Evolutionary conservation across 2,888 invertebrate genomes (phyloP).

Genomic region (Monochamus alternatus): DNA sequence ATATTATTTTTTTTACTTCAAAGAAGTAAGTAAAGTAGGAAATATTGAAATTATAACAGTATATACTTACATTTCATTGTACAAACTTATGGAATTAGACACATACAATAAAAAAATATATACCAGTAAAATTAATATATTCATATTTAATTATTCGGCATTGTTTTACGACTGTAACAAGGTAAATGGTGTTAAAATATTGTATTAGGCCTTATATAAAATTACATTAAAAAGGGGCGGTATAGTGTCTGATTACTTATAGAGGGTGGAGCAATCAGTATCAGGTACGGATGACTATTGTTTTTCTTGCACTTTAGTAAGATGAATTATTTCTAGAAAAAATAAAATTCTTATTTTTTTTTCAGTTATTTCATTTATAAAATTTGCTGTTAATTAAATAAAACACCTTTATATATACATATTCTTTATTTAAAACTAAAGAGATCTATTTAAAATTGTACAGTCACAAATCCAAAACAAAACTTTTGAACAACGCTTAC

Average conservation of each 20-base stretch:
- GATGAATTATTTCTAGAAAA: no score
- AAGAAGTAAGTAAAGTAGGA: no score
- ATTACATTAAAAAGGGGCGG: constrained; percentile 31
- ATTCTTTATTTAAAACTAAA: constrained; percentile 42
- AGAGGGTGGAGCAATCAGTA: constrained; percentile 3
- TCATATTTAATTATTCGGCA: constrained; percentile 18
- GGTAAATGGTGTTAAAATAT: constrained; percentile 2
- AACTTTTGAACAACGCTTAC: constrained; percentile 16
- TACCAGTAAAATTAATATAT: constrained; percentile 1
- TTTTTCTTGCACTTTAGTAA: no score
- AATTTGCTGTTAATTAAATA: background rate
- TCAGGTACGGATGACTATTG: background rate
- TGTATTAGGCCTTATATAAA: constrained; percentile 21
- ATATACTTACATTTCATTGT: background rate
- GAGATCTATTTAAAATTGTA: constrained; percentile 48
- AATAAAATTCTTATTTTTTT: no score
- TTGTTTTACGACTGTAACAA: constrained; percentile 4
- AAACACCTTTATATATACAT: background rate
- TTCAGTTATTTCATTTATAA: no score
- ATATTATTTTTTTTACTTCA: no score
- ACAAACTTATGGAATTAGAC: background rate
- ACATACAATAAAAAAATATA: background rate
- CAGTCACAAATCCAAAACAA: constrained; percentile 15
- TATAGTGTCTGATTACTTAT: constrained; percentile 18
- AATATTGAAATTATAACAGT: no score